phyloP scores from a whole-genome alignment of 2,113 vertebrate genomes.

The Alouatta palliata region DNA sequence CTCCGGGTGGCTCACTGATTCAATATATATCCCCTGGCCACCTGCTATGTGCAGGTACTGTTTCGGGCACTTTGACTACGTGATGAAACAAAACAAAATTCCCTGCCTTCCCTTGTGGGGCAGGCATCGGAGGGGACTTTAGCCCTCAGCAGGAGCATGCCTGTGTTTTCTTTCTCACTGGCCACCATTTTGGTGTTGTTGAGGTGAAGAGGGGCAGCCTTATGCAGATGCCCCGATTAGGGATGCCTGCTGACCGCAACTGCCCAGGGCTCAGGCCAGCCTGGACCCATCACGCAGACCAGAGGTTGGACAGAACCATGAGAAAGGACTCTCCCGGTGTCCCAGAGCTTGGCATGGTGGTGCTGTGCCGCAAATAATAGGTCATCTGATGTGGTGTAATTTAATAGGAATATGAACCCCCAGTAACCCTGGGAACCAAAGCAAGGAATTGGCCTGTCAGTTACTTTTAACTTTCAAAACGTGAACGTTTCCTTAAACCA shows the following conservation, averaged over 20 bases:
- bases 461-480: conserved; percentile 71
- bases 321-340: conserved; percentile 65
- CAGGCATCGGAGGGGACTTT: fast-evolving
- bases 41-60: background rate
- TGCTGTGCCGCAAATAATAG: conserved; percentile 34
- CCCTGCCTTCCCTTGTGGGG: background rate
- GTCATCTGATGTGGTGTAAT: conserved; percentile 63
- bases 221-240: fast-evolving
- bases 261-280: background rate
- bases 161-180: background rate
- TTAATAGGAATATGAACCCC: conserved; percentile 54
- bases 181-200: fast-evolving
- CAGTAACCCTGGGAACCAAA: conserved; percentile 74
- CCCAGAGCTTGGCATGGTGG: background rate
- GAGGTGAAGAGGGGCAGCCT: background rate
- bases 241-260: conserved; percentile 28
- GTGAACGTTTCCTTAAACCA: conserved; percentile 72
- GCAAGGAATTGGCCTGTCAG: conserved; percentile 52
- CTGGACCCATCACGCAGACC: background rate
- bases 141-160: background rate
- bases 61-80: background rate
- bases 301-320: conserved; percentile 52
- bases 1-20: background rate
- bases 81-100: background rate
- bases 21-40: fast-evolving